Base-by-base conservation (phyloP, 2,888 invertebrate genomes). In the Heliconius sara region DNA sequence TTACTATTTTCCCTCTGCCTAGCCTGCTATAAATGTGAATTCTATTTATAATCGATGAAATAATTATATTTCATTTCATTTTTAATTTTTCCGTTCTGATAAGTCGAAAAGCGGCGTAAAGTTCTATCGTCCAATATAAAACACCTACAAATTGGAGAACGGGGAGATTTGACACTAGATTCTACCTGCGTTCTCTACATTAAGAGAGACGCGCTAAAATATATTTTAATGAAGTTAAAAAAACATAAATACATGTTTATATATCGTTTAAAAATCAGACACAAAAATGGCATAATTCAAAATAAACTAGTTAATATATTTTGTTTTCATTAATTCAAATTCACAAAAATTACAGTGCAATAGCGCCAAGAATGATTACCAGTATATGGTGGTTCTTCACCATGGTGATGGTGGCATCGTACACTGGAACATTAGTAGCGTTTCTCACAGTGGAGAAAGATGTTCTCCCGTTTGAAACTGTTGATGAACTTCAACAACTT, bases 371-470 rank as follows among this genome's bases (percentile, higher is more conserved):
- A 82, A 97, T 98, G 90, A 97, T 98, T 34, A 98, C 98, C 0
- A 97, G 98, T 76, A 96, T 97, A 13, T 98, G 98, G 98, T 98
- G 98, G 97, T 98, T 98, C 89, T 98, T 98, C 88, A 98, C 98
- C 0, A 95, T 98, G 87, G 98, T 98, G 83, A 97, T 98, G 95
- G 97, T 97, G 1, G 96, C 97, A 0, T 98, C 98, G 0, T 99
- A 99, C 88, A 98, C 98, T 0, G 98, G 98, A 68, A 98, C 98
- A 87, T 94, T 99, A 84, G 98, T 98, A 3, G 99, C 99, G 9
- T 98, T 98, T 88, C 95, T 99, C 10, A 98, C 98, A 0, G 97
- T 98, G 0, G 98, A 98, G 87, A 97, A 96, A 7, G 93, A 96
- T 13, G 96, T 96, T 0, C 94, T 96, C 19, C 96, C 97, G 0